Evolutionary conservation across 2,113 vertebrate genomes (phyloP), one percentile per base, ranked within the genome.

Genomic region (Isichthys henryi): DNA sequence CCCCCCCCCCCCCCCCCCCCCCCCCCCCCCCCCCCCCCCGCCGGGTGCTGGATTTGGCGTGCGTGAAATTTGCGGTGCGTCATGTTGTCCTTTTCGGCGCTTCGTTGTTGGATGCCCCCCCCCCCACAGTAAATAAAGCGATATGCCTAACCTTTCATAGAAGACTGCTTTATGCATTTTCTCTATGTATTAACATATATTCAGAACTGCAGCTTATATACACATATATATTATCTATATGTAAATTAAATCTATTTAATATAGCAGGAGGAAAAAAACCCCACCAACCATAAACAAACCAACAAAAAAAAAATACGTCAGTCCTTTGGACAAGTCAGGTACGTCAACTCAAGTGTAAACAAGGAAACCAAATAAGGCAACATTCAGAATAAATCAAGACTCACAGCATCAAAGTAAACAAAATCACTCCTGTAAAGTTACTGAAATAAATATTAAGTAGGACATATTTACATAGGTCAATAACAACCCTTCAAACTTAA

Each of bases 391-490:
- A 23, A 95, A 93, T 92, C 90, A 97, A 95, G 92, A 96, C 95
- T 96, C 96, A 70, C 62, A 43, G 96, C 92, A 89, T 43, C 91
- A 91, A 95, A 90, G 94, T 92, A 94, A 95, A 94, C 95, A 96
- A 96, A 95, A 95, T 95, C 93, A 95, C 91, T 94, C 95, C 97
- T 96, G 96, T 96, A 97, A 95, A 95, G 94, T 96, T 97, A 96
- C 95, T 95, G 91, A 91, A 93, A 7, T 92, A 92, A 93, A 94
- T 86, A 50, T 52, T 80, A 94, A 92, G 23, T 93, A 97, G 92
- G 92, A 97, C 95, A 96, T 99, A 98, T 99, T 98, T 98, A 99
- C 97, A 98, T 95, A 97, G 98, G 97, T 97, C 96, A 96, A 97
- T n/a, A 53, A 53, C 52, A 96, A 96, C 95, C 95, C 93, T 94